A percentile compares a stretch with the other conserved stretches of the same genome.
Evolutionary conservation across 2,113 vertebrate genomes (phyloP).

Genomic region (Ictalurus punctatus): DNA sequence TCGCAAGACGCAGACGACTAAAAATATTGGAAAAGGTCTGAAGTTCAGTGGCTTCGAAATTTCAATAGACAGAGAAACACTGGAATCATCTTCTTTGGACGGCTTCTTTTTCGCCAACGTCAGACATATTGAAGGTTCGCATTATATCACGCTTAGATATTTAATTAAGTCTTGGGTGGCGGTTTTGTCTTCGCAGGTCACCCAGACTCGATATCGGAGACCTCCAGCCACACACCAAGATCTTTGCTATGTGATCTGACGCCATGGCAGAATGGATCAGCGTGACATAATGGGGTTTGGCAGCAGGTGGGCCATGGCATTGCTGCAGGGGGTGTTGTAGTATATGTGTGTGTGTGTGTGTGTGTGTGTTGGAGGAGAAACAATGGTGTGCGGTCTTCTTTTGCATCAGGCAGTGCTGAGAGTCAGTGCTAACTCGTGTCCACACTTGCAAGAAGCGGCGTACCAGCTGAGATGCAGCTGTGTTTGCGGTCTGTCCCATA

Average conservation of each 20-base stretch:
- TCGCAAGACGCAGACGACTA: constrained; percentile 44
- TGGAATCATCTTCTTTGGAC: not conserved
- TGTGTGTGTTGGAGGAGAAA: constrained; percentile 28
- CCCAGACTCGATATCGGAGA: not conserved
- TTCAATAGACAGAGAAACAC: not conserved
- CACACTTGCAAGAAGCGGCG: constrained; percentile 63
- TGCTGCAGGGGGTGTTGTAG: not conserved
- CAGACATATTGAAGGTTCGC: not conserved
- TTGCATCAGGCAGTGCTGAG: constrained; percentile 52
- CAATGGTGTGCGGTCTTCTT: constrained; percentile 53
- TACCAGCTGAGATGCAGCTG: constrained; percentile 73
- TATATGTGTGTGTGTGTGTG: constrained; percentile 2
- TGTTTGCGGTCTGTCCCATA: constrained; percentile 67
- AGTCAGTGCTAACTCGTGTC: constrained; percentile 65
- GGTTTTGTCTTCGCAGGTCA: not conserved
- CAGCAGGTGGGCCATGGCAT: constrained; percentile 12
- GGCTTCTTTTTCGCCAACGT: not conserved
- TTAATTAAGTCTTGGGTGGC: not conserved
- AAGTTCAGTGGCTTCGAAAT: not conserved
- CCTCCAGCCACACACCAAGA: not conserved
- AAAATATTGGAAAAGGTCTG: constrained; percentile 50
- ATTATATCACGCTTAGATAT: not conserved
- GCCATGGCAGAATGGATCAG: constrained; percentile 1
- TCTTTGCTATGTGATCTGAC: not conserved
- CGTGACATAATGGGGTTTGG: constrained; percentile 31